Evolutionary conservation across 2,113 vertebrate species (phyloP).

Genomic region (Microtus oregoni): DNA sequence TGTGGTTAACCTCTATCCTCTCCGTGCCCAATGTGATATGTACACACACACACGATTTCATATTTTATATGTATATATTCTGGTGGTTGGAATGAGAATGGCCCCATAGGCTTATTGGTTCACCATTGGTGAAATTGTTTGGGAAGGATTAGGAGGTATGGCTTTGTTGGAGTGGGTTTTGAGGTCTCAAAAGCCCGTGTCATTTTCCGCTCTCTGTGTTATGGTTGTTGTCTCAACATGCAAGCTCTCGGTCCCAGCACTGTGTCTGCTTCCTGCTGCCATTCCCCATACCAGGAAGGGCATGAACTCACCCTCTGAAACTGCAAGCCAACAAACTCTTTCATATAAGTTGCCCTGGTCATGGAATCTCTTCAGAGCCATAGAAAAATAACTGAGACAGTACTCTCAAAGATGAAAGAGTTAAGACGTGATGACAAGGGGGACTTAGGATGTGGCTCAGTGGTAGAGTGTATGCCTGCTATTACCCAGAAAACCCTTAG

Average conservation of each 20-base stretch:
- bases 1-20: too few relatives aligned
- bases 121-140: background rate
- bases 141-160: background rate
- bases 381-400: background rate
- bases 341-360: background rate
- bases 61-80: background rate
- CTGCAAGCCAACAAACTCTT: background rate
- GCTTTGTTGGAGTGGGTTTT: background rate
- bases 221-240: background rate
- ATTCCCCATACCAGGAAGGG: background rate
- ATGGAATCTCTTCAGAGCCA: background rate
- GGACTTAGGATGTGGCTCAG: background rate
- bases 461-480: background rate
- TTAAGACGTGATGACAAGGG: background rate
- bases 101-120: background rate
- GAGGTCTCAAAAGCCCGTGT: background rate
- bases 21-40: background rate
- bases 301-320: background rate
- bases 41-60: background rate
- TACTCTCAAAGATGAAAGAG: background rate
- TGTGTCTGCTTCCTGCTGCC: background rate
- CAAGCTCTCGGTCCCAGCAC: background rate
- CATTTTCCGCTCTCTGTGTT: background rate
- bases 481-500: background rate
- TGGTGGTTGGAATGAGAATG: background rate